Base-by-base conservation (phyloP, 2,797 vertebrate genomes). In the Takifugu rubripes region DNA sequence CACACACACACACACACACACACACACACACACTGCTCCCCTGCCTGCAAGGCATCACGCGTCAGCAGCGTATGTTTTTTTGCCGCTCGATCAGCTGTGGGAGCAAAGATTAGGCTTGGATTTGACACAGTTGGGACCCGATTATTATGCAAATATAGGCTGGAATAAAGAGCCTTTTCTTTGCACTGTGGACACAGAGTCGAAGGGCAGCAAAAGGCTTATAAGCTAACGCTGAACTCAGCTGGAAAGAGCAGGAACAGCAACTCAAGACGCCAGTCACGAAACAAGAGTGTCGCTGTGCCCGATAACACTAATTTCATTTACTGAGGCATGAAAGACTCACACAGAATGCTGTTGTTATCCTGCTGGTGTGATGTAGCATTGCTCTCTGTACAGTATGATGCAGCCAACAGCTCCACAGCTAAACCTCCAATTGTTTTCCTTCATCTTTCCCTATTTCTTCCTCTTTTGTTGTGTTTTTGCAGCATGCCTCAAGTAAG, bases 111-210 rank as follows among this genome's bases (percentile, higher is more conserved):
- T 51, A 17, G 55, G 54, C 72, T 72, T 74, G 5, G 59, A 71
- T 77, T 73, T 52, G 74, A 85, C 80, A 83, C 62, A 75, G 72
- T 84, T 75, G 75, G 80, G 80, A 81, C 64, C 72, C 71, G 70
- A 88, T 89, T 88, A 81, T 86, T 74, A 89, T 88, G 86, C 84
- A 84, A 85, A 88, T 87, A 47, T 5, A 56, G 69, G 53, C 62
- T 14, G 54, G 59, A 68, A 84, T 79, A 85, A 83, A 80, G 81
- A 72, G 64, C 58, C 77, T 76, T 77, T 86, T 44, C 43, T 44
- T 65, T 83, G 78, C 73, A 33, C 47, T 43, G 56, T 61, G 70
- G 70, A 78, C 74, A 5, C 51, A 14, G 61, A 63, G 78, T 77
- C 81, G 79, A 59, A 68, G 56, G 68, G 71, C 61, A 42, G 77